Evolutionary conservation across 2,797 vertebrate species (phyloP).

Genomic region (Echiichthys vipera): DNA sequence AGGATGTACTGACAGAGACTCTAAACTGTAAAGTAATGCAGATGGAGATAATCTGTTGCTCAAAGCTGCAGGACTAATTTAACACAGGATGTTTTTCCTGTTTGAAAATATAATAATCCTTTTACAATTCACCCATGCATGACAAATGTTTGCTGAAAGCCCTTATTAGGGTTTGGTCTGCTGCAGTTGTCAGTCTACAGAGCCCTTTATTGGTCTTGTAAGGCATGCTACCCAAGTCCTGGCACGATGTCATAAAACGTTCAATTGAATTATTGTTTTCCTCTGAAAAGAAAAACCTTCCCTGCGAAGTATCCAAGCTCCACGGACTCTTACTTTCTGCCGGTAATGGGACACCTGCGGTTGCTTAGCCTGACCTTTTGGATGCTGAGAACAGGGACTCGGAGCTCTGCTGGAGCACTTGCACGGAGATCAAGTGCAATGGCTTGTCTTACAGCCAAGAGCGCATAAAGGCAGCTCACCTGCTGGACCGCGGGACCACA

Average conservation of each 20-base stretch:
- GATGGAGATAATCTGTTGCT: background rate
- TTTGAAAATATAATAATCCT: background rate
- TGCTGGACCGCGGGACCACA: constrained; percentile 96
- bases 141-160: background rate
- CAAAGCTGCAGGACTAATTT: background rate
- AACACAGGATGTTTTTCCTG: background rate
- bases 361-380: constrained; percentile 53
- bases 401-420: constrained; percentile 10
- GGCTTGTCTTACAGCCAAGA: constrained; percentile 29
- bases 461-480: constrained; percentile 81
- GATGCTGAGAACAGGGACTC: constrained; percentile 27
- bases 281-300: background rate
- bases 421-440: constrained; percentile 27
- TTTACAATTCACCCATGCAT: background rate
- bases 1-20: too few species aligned
- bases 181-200: background rate
- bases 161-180: background rate
- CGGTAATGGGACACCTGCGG: constrained; percentile 71
- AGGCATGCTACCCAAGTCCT: background rate
- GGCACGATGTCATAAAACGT: background rate
- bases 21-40: background rate
- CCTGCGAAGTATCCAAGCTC: constrained; percentile 27
- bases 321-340: constrained; percentile 72
- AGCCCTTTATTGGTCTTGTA: background rate
- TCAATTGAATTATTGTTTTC: background rate